Percentiles rank a stretch among this genome's conserved stretches.
These are phyloP conservation scores for Probosciger aterrimus DNA, from an alignment of 2,113 vertebrate species.

Conservation along the genomic window DNA sequence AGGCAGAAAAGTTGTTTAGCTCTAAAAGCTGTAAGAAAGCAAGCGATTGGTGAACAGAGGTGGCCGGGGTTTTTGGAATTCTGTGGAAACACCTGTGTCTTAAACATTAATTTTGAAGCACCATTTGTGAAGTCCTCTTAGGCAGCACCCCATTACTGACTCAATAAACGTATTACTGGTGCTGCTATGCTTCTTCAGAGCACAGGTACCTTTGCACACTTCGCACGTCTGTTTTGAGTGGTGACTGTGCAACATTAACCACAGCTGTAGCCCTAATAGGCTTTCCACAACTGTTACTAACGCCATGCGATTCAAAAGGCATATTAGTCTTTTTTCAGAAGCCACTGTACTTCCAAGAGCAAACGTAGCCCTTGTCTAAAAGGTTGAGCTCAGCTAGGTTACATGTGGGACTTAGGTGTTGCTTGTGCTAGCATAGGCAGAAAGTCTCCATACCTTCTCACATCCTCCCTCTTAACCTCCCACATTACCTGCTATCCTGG, in stretches of 20 bases:
- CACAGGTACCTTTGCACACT: not conserved
- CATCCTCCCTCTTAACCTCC: not conserved
- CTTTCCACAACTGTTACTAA: not conserved
- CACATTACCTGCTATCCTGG: not conserved
- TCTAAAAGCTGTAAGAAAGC: not conserved
- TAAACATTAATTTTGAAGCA: not conserved
- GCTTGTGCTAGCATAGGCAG: not conserved
- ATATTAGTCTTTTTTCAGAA: not conserved
- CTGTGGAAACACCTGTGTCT: not conserved
- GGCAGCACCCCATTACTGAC: not conserved
- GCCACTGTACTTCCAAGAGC: not conserved
- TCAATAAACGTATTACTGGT: not conserved
- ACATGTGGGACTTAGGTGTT: not conserved
- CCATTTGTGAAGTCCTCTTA: not conserved
- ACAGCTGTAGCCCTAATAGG: not conserved
- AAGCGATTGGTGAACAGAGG: not conserved
- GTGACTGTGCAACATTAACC: not conserved
- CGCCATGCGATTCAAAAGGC: fast-evolving
- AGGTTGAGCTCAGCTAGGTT: not conserved
- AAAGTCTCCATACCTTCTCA: not conserved
- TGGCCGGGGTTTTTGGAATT: not conserved
- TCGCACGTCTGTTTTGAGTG: fast-evolving
- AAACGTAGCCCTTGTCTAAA: not conserved
- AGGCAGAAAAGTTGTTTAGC: not conserved
- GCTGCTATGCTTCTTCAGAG: not conserved